These are phyloP conservation scores for Zaprionus obscuricornis DNA, from an alignment of 2,888 invertebrate species.

Conservation along the genomic window DNA sequence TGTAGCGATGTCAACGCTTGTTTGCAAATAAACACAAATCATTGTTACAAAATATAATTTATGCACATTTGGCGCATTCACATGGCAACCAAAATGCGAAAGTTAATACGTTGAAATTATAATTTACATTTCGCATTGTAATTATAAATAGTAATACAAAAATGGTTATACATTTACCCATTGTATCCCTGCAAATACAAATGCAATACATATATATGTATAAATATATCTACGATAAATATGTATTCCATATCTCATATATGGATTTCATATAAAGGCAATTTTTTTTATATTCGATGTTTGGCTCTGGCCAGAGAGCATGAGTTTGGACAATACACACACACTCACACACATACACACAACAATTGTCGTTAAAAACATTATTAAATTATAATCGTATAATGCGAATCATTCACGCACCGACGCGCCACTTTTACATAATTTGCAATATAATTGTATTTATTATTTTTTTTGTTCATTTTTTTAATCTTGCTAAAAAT, in stretches of 20 bases:
- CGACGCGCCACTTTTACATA: constrained; percentile 19
- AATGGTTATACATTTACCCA: constrained; percentile 24
- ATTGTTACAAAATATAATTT: constrained; percentile 49
- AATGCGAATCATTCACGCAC: constrained; percentile 45
- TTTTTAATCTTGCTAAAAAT: not conserved
- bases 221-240: constrained; percentile 1
- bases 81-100: constrained; percentile 39
- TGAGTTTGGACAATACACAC: constrained; percentile 34
- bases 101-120: constrained; percentile 50
- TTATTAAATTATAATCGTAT: constrained; percentile 59
- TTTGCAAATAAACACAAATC: constrained; percentile 75
- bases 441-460: not conserved
- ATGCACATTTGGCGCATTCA: constrained; percentile 41
- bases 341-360: not conserved
- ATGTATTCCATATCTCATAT: constrained; percentile 7
- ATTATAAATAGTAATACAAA: constrained; percentile 32
- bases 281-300: not conserved
- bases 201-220: constrained; percentile 8
- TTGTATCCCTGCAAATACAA: too few relatives aligned
- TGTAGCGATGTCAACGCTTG: constrained; percentile 36
- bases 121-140: constrained; percentile 49
- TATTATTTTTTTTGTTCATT: not conserved
- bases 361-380: constrained; percentile 37
- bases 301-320: too few relatives aligned
- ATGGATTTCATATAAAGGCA: not conserved